Evolutionary conservation across 2,888 invertebrate genomes (phyloP), one percentile per base, ranked within the genome.

Genomic region (Drosophila lacicola): DNA sequence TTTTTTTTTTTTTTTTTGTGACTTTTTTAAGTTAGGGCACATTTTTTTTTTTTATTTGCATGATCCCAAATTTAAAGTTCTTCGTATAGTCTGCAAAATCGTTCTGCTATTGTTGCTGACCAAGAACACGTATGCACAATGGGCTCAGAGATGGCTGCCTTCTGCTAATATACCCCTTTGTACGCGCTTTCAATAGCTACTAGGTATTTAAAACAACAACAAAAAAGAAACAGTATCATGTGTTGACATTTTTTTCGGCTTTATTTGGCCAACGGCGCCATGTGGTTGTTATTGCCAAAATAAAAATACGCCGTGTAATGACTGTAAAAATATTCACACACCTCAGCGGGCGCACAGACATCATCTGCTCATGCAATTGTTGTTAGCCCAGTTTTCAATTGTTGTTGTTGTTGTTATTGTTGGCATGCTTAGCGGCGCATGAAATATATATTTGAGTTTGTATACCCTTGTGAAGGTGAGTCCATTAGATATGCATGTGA

Each of bases 301-400:
- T 44, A 39, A 72, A 75, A 55, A 36, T 55, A 45, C 55, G 55
- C 36, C 82, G 73, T 83, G 75, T 75, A 85, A 88, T 85, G 70
- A 71, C 78, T 67, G 69, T 55, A 53, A 82, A 83, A 78, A 83
- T 83, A 80, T 87, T 83, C 88, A 85, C 83, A 83, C 82, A 83
- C 85, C 82, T 80, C 54, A 67, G 63, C 77, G 63, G 54, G 53
- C 68, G 36, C 62, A 63, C 49, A 68, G 71, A 55, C 29, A 78
- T 63, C 78, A 75, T 78, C 55, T 67, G 84, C 69, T 69, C 87
- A 71, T 87, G 82, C 82, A 82, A 86, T 83, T 82, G 87, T 68
- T 87, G 76, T 82, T 87, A 78, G 85, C 83, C 85, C 80, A 88
- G 70, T 87, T 82, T 83, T 74, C 68, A 61, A 69, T 64, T 62